These are phyloP conservation scores for Cyanocitta stelleri DNA, from an alignment of 2,113 vertebrate genomes.

Conservation along the genomic window DNA sequence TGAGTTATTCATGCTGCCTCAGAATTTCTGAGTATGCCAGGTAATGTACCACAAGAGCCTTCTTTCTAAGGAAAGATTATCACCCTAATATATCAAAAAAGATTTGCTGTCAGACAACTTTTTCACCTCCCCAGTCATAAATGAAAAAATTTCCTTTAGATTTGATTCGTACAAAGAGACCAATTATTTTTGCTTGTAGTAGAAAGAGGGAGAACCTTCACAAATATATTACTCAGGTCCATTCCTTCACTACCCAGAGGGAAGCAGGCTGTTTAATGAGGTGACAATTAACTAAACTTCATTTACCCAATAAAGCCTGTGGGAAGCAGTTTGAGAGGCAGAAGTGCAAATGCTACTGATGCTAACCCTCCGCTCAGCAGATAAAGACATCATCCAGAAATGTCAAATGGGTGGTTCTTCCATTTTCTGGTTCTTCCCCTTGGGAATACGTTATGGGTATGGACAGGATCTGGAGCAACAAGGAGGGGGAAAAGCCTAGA, in stretches of 20 bases:
- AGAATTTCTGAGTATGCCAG: background rate
- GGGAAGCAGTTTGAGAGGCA: background rate
- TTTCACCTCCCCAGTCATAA: background rate
- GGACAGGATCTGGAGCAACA: background rate
- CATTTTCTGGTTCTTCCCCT: background rate
- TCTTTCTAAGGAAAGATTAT: background rate
- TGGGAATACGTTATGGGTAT: background rate
- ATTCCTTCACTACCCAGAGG: background rate
- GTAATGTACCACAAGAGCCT: background rate
- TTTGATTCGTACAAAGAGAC: background rate
- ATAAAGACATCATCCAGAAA: background rate
- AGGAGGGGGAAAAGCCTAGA: background rate
- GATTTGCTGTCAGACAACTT: background rate
- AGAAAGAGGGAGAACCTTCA: background rate
- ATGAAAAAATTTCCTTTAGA: background rate
- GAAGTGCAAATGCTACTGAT: background rate
- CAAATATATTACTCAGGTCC: background rate
- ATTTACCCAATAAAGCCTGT: background rate
- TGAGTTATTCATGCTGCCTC: background rate
- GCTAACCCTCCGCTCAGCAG: background rate
- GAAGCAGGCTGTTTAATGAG: background rate
- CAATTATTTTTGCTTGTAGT: background rate
- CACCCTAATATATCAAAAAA: background rate
- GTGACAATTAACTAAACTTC: background rate
- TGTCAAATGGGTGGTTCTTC: background rate